A percentile compares a stretch with the other conserved stretches of the same genome.
Evolutionary conservation across 2,113 vertebrate species (phyloP).

Genomic region (Poecilia latipinna): DNA sequence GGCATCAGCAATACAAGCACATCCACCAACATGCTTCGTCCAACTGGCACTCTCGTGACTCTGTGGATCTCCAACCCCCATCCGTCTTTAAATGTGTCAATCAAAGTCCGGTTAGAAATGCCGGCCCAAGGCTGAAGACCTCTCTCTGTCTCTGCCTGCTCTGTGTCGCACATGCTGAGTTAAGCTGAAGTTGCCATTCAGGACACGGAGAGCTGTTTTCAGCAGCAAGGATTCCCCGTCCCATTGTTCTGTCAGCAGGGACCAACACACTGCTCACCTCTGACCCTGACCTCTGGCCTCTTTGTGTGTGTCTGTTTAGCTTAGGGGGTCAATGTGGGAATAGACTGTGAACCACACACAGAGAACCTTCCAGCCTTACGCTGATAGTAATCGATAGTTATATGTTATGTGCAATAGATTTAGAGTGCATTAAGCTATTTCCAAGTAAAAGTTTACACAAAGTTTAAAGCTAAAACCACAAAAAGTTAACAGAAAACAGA

Average conservation of each 20-base stretch:
- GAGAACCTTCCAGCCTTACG: constrained; percentile 1
- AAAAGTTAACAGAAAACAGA: neutral
- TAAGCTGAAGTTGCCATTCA: constrained; percentile 39
- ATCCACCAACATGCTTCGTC: constrained; percentile 24
- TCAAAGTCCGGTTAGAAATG: constrained; percentile 37
- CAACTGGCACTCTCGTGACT: constrained; percentile 15
- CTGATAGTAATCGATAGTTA: neutral
- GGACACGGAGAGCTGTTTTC: constrained; percentile 25
- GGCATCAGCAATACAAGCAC: constrained; percentile 32
- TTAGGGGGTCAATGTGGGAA: constrained; percentile 15
- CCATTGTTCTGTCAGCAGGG: constrained; percentile 43
- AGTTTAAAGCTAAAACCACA: neutral
- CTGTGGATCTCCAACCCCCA: neutral
- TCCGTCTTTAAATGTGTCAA: constrained; percentile 29
- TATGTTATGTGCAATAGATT: neutral
- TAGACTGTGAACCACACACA: constrained; percentile 38
- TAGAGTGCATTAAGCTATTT: neutral
- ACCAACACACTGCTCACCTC: constrained; percentile 46
- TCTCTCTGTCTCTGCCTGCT: constrained; percentile 12
- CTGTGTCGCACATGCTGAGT: constrained; percentile 43
- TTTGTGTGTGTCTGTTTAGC: constrained; percentile 16
- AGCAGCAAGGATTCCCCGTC: constrained; percentile 42
- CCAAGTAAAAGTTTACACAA: too few species aligned
- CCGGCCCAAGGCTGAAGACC: constrained; percentile 22
- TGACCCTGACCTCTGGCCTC: constrained; percentile 61